Evolutionary conservation across 2,888 invertebrate genomes (phyloP), one percentile per base, ranked within the genome.

Genomic region (Campopleginae sp.): DNA sequence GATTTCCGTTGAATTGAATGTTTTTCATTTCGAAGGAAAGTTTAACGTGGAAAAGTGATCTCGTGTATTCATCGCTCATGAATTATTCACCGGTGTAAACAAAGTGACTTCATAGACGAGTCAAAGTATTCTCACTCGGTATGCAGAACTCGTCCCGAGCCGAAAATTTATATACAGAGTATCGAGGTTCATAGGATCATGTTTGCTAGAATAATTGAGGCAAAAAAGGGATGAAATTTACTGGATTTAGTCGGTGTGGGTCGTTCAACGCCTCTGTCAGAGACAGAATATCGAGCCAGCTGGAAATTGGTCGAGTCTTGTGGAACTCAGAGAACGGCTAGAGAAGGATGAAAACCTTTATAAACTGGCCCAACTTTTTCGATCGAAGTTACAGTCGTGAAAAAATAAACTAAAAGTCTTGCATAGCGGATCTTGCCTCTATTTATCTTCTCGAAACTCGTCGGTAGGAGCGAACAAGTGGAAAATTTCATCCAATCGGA

Each of bases 21-120:
- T 58, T 27, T 12, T 38, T 17, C 72, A 31, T 42, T 38, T 51
- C 5, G 46, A 27, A 4, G n/a, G 27, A 14, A 44, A 14, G 10
- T 74, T 17, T 0, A 10, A 44, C 6, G n/a, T 31, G 44, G 10
- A 44, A 66, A 77, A 38, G 44, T 27, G 68, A 58, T 58, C 27
- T 48, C 48, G 70, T 33, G 61, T 61, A 27, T 44, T 31, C 19
- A 12, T 66, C 10, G 71, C 58, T 77, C 71, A 76, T 82, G 82
- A 77, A 82, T 82, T 71, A 82, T 82, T 82, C 78, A 31, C 33
- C 6, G 31, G 10, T 23, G 14, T 12, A 33, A 12, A 61, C 51
- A 71, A n/a, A 46, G 42, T 38, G 14, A 10, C 23, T 14, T 38
- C n/a, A 82, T 72, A 66, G 23, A 38, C 54, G 12, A 8, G 58